Evolutionary conservation across 2,888 invertebrate genomes (phyloP).

Genomic region (Tipula helvola): DNA sequence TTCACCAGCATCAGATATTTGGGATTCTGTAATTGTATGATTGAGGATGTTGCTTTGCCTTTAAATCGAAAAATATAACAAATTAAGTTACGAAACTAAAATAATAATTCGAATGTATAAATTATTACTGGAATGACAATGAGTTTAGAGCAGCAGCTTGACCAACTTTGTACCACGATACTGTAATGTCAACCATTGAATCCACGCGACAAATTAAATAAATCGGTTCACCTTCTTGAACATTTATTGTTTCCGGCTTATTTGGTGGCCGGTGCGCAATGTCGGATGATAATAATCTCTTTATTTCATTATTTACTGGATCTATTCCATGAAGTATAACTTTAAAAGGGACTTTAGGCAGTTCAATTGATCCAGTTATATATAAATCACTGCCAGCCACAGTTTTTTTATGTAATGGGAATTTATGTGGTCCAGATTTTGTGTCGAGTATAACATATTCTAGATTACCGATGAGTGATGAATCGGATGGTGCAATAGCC

Average conservation of each 20-base stretch:
- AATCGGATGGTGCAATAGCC: not conserved
- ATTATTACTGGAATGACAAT: not conserved
- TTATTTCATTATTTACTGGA: not conserved
- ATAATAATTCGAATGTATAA: not conserved
- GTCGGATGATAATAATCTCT: not conserved
- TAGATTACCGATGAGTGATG: not conserved
- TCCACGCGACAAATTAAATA: not conserved
- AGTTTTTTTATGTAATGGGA: not conserved
- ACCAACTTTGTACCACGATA: not conserved
- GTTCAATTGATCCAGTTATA: not conserved
- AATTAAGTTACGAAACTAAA: not conserved
- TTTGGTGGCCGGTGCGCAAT: not conserved
- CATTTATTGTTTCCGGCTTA: not conserved
- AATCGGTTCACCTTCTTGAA: not conserved
- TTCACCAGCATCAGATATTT: not conserved
- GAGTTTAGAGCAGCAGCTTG: not conserved
- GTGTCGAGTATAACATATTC: not conserved
- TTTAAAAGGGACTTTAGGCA: not conserved
- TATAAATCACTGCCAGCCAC: not conserved
- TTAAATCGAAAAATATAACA: not conserved
- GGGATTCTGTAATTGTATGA: not conserved
- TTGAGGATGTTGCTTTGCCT: not conserved
- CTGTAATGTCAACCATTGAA: not conserved
- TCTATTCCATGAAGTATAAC: not conserved
- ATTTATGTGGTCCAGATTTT: not conserved